Evolutionary conservation across 2,888 invertebrate species (phyloP), one percentile per base, ranked within the genome.

Genomic region (Agonopterix heracliana): DNA sequence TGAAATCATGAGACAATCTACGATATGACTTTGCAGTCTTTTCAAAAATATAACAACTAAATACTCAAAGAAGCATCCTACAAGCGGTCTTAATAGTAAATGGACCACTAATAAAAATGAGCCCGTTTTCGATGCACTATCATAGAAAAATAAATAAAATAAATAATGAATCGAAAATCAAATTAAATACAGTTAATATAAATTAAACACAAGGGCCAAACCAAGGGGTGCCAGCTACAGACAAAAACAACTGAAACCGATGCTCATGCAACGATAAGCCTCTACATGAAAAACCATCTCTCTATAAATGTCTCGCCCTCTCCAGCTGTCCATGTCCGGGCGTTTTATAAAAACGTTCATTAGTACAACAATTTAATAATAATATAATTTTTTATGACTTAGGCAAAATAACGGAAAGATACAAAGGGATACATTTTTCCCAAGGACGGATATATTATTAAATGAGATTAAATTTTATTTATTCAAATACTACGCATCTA

Each of bases 161-260:
- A 34, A 48, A 51, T 54, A 65, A 63, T 65, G 65, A 61, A 71
- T 56, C 59, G 60, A 64, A 55, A 66, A 74, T 61, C 42, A 43
- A 71, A 55, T 57, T 57, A 60, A 64, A 59, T 66, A 58, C 60
- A 63, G 58, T 57, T 61, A 55, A 26, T 26, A 26, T 5, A n/a
- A 71, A 67, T 65, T 65, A 73, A 74, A 81, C 72, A 83, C 78
- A 82, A 81, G 84, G 83, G 82, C 84, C 86, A 83, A 86, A 86
- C 87, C 86, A 85, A 78, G 78, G 82, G 78, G 87, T 87, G 87
- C 87, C 87, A 85, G 79, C 86, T 87, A 86, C 85, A 79, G 81
- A 84, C 75, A 69, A 80, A 68, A 73, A 66, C 50, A 63, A 66
- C 57, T 70, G 63, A 74, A 74, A 78, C 66, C 58, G 68, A 77